Evolutionary conservation across 2,888 invertebrate species (phyloP).

Genomic region (Danaus chrysippus): DNA sequence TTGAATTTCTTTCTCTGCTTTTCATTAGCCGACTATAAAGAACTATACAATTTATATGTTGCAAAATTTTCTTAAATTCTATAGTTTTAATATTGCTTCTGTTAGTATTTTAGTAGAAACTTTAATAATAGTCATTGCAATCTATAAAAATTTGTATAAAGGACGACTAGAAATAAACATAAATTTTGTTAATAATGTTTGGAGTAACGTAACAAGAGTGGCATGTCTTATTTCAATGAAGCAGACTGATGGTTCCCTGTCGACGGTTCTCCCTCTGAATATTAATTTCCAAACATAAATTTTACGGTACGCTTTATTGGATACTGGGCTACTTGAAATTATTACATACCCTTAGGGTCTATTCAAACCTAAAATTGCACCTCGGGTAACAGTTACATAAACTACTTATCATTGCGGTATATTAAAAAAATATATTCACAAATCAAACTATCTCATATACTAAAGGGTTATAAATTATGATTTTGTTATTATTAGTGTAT

Average conservation of each 20-base stretch:
- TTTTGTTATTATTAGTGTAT: too few relatives aligned
- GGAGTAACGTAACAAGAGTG: slow-evolving; percentile 38
- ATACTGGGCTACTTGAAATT: slow-evolving; percentile 27
- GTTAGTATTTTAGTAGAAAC: too few relatives aligned
- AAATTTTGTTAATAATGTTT: slow-evolving; percentile 7
- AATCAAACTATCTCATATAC: too few relatives aligned
- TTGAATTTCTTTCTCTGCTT: background rate
- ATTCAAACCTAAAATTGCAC: slow-evolving; percentile 19
- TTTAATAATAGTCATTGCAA: too few relatives aligned
- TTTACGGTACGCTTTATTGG: slow-evolving; percentile 29
- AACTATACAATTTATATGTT: background rate
- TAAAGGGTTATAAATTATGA: too few relatives aligned
- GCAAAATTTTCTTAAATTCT: too few relatives aligned
- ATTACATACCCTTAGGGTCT: slow-evolving; percentile 25
- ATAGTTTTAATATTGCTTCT: too few relatives aligned
- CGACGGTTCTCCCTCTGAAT: slow-evolving; percentile 41
- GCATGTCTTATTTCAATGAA: slow-evolving; percentile 48
- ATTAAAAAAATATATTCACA: too few relatives aligned
- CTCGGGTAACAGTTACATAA: slow-evolving; percentile 12
- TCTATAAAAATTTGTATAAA: too few relatives aligned
- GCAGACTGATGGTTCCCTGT: slow-evolving; percentile 48
- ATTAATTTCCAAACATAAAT: slow-evolving; percentile 45
- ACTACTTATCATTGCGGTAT: background rate
- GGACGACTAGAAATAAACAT: background rate
- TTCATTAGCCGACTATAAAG: background rate